Percentiles rank a stretch among this genome's conserved stretches.
Evolutionary conservation across 1,140 invertebrate species (phyloP).

Genomic region (Cotesia chilonis): DNA sequence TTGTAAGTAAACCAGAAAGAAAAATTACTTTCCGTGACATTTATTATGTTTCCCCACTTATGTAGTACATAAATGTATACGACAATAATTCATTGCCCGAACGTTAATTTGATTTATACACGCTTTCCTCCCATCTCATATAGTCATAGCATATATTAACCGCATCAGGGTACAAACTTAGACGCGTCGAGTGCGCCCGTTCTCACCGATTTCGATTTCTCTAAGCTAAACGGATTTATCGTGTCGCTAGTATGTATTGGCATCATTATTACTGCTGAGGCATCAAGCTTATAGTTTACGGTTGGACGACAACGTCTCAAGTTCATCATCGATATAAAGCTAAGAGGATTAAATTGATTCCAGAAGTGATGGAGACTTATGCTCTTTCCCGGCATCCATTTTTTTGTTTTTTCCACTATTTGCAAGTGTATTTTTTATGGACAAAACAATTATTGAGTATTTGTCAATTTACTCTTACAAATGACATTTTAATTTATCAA

Average conservation of each 20-base stretch:
- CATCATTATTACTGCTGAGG: slow-evolving; percentile 49
- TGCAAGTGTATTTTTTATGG: slow-evolving; percentile 16
- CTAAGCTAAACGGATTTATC: slow-evolving; percentile 44
- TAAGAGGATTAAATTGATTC: slow-evolving; percentile 49
- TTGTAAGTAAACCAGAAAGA: not conserved
- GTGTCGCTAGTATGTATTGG: slow-evolving; percentile 29
- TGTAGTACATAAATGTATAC: not conserved
- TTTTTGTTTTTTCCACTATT: slow-evolving; percentile 28
- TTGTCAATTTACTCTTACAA: not conserved
- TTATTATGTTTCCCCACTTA: not conserved
- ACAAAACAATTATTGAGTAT: too few relatives aligned
- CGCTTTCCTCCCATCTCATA: slow-evolving; percentile 16
- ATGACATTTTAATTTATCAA: not conserved
- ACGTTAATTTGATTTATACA: slow-evolving; percentile 57
- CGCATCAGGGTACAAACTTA: not conserved
- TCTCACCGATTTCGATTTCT: slow-evolving; percentile 50
- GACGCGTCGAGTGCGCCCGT: slow-evolving; percentile 51
- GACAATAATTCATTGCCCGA: slow-evolving; percentile 24
- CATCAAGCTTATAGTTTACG: slow-evolving; percentile 50
- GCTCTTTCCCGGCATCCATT: slow-evolving; percentile 23
- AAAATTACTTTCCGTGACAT: slow-evolving; percentile 9
- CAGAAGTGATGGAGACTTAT: slow-evolving; percentile 38
- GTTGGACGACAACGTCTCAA: slow-evolving; percentile 44
- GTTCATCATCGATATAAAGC: slow-evolving; percentile 42
- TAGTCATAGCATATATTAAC: slow-evolving; percentile 16